Percentiles rank a stretch among this genome's conserved stretches.
Conservation (phyloP, 2,888 invertebrate species). For the Autographa gamma region DNA sequence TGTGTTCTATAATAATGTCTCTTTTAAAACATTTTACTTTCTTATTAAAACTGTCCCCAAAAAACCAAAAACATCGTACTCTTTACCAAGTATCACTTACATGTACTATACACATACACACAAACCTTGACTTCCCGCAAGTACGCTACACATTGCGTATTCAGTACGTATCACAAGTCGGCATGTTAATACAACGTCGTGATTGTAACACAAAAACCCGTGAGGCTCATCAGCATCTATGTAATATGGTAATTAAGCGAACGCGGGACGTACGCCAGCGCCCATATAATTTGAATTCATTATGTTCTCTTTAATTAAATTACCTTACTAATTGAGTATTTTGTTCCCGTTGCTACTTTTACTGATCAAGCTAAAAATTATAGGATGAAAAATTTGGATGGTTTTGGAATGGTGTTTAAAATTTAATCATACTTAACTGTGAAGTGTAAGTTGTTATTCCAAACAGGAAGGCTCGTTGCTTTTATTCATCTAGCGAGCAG, state of each 20-base stretch:
- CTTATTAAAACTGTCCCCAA: no score
- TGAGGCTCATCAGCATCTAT: slow-evolving; percentile 22
- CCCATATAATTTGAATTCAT: slow-evolving; percentile 49
- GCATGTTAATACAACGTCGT: not conserved
- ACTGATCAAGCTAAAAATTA: not conserved
- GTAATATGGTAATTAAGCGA: slow-evolving; percentile 42
- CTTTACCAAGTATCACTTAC: no score
- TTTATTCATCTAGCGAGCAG: no score
- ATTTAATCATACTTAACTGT: no score
- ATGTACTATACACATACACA: no score
- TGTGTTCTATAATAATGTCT: no score
- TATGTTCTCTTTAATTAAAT: slow-evolving; percentile 56
- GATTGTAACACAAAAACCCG: slow-evolving; percentile 23
- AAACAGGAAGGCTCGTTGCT: no score
- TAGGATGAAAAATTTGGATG: not conserved
- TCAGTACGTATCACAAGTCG: not conserved
- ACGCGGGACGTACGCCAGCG: slow-evolving; percentile 23
- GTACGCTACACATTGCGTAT: slow-evolving; percentile 1
- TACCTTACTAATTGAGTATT: slow-evolving; percentile 39
- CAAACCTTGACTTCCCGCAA: not conserved
- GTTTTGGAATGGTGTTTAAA: not conserved
- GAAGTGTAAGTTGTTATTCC: no score
- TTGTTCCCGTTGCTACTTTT: slow-evolving; percentile 7
- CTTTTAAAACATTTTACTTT: no score
- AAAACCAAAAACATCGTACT: no score